Evolutionary conservation across 1,140 invertebrate species (phyloP), one percentile per base, ranked within the genome.

Genomic region (Brachionus angularis): DNA sequence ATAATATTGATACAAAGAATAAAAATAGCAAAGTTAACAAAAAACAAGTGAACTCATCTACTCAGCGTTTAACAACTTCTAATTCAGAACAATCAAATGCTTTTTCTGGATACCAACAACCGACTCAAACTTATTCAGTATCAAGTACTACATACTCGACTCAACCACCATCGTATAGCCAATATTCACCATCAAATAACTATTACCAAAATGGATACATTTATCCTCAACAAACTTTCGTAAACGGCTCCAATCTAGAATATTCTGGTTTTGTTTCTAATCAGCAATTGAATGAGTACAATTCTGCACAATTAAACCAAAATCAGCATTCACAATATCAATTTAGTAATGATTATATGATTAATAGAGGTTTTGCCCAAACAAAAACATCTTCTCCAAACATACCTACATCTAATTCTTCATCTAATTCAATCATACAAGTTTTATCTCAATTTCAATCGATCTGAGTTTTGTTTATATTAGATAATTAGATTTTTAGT

Each of bases 371-470:
- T 10, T 25, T 50, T 33, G 42, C 16, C 21, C 18, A 36, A 58
- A 21, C 49, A 31, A 7, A 12, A 27, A 27, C n/a, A n/a, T n/a
- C n/a, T n/a, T n/a, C n/a, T n/a, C n/a, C n/a, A n/a, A n/a, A n/a
- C 3, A 12, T 3, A 52, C 46, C 27, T 14, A 5, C 21, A 31
- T 27, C 16, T 18, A 47, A 46, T 33, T 67, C 62, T 10, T 42
- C 39, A 10, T 67, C 62, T 25, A 46, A 47, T 46, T 46, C 29
- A 25, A 50, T 67, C 10, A 50, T 50, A 5, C 42, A 67, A 31
- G 46, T 67, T 46, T 50, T 67, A 46, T 67, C 62, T 47, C 62
- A 67, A 23, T 67, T 67, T 67, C 62, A 67, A 46, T 67, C 62
- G 39, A 67, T 67, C 62, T 67, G 46, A 67, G 3, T 36, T 64